Percentiles rank a stretch among this genome's conserved stretches.
These are phyloP conservation scores for Diplosoma virens DNA, from an alignment of 23 tunicate genomes.

Conservation along the genomic window DNA sequence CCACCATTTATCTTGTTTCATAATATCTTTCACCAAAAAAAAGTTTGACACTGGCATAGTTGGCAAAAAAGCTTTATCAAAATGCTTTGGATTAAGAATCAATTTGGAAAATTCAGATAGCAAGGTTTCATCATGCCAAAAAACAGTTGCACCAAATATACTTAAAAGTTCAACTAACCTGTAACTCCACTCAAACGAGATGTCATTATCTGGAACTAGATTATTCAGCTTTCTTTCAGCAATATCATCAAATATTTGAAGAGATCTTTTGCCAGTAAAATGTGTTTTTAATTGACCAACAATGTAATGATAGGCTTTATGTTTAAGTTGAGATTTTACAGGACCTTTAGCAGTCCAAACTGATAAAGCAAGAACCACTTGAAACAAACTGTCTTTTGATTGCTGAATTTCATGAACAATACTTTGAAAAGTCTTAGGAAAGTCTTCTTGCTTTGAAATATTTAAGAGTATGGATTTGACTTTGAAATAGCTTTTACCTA, in stretches of 20 bases:
- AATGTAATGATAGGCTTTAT: too few relatives aligned
- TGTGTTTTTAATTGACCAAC: too few relatives aligned
- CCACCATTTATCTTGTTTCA: constrained; percentile 15
- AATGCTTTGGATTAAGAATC: constrained; percentile 16
- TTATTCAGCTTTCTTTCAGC: too few relatives aligned
- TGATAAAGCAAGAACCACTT: constrained; percentile 29
- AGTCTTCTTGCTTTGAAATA: not conserved
- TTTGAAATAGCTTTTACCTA: constrained; percentile 12
- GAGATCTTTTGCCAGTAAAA: too few relatives aligned
- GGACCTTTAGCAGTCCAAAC: constrained; percentile 17
- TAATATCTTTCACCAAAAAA: constrained; percentile 37
- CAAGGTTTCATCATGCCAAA: constrained; percentile 3
- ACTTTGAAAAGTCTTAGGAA: not conserved
- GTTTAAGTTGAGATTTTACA: too few relatives aligned
- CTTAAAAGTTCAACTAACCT: constrained; percentile 9
- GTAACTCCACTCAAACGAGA: too few relatives aligned
- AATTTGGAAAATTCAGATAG: constrained; percentile 20
- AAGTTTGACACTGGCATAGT: constrained; percentile 63
- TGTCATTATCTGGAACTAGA: too few relatives aligned
- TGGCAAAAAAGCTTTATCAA: constrained; percentile 33
- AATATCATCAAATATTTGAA: too few relatives aligned
- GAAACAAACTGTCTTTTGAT: constrained; percentile 18
- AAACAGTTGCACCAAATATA: not conserved
- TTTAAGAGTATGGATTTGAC: not conserved
- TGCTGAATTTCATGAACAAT: constrained; percentile 19